Conservation (phyloP, 2,113 vertebrate genomes). For the Gymnocephalus cernua region DNA sequence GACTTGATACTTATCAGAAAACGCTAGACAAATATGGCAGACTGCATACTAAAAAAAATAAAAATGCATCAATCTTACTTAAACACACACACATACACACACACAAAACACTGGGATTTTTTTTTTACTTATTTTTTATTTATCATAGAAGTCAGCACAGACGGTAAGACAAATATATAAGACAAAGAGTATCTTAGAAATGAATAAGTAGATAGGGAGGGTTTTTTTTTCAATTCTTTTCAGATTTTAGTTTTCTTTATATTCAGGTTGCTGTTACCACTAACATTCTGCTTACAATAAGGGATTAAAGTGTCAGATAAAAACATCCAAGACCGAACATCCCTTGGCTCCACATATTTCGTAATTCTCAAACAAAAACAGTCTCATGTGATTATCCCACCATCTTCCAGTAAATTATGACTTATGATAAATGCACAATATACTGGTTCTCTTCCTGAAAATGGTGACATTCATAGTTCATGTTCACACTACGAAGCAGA, state of each 20-base stretch:
- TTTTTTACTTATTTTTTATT: too few relatives aligned
- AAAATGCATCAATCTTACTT: not conserved
- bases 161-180: too few relatives aligned
- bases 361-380: not conserved
- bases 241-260: not conserved
- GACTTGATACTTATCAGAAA: slow-evolving; percentile 18
- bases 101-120: too few relatives aligned
- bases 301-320: not conserved
- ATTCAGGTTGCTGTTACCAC: not conserved
- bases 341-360: not conserved
- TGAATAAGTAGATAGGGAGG: too few relatives aligned
- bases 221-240: too few relatives aligned
- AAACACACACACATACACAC: not conserved
- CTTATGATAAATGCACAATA: not conserved
- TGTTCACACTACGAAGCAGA: not conserved
- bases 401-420: not conserved
- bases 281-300: slow-evolving; percentile 46
- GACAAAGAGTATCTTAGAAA: too few relatives aligned
- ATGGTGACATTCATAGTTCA: not conserved
- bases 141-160: too few relatives aligned
- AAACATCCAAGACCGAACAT: not conserved
- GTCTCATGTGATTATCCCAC: not conserved
- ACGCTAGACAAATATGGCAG: not conserved
- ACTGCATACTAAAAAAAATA: too few relatives aligned
- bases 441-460: slow-evolving; percentile 5